Percentiles rank a stretch among this genome's conserved stretches.
Evolutionary conservation across 2,113 vertebrate genomes (phyloP).

Genomic region (Ancistrus triradiatus): DNA sequence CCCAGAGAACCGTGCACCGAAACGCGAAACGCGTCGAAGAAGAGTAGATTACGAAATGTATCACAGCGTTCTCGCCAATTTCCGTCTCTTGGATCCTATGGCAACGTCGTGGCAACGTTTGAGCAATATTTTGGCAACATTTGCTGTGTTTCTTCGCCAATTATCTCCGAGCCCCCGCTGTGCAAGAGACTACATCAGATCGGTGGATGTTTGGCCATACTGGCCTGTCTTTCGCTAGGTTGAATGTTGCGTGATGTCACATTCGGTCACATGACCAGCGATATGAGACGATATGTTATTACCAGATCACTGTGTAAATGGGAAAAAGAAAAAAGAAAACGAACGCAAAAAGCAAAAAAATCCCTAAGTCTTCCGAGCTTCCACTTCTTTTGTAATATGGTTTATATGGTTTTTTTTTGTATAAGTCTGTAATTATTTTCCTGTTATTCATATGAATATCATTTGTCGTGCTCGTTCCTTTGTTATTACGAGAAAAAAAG

Average conservation of each 20-base stretch:
- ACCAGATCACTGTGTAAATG: slow-evolving; percentile 77
- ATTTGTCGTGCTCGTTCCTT: slow-evolving; percentile 84
- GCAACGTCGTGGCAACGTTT: slow-evolving; percentile 41
- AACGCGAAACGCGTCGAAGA: slow-evolving; percentile 30
- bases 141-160: slow-evolving; percentile 64
- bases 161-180: slow-evolving; percentile 60
- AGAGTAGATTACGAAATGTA: slow-evolving; percentile 41
- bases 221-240: slow-evolving; percentile 71
- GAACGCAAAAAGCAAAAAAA: slow-evolving; percentile 62
- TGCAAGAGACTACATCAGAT: slow-evolving; percentile 51
- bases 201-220: slow-evolving; percentile 86
- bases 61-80: slow-evolving; percentile 35
- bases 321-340: slow-evolving; percentile 55
- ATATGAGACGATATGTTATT: slow-evolving; percentile 80
- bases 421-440: slow-evolving; percentile 44
- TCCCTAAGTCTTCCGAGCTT: slow-evolving; percentile 77
- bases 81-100: slow-evolving; percentile 26
- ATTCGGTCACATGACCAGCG: slow-evolving; percentile 75
- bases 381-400: slow-evolving; percentile 58
- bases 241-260: no score
- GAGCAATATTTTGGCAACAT: slow-evolving; percentile 64
- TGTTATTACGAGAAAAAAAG: slow-evolving; percentile 64
- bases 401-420: slow-evolving; percentile 43
- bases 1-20: slow-evolving; percentile 76
- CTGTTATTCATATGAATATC: slow-evolving; percentile 58